Evolutionary conservation across 2,113 vertebrate genomes (phyloP).

Genomic region (Danionella cerebrum): DNA sequence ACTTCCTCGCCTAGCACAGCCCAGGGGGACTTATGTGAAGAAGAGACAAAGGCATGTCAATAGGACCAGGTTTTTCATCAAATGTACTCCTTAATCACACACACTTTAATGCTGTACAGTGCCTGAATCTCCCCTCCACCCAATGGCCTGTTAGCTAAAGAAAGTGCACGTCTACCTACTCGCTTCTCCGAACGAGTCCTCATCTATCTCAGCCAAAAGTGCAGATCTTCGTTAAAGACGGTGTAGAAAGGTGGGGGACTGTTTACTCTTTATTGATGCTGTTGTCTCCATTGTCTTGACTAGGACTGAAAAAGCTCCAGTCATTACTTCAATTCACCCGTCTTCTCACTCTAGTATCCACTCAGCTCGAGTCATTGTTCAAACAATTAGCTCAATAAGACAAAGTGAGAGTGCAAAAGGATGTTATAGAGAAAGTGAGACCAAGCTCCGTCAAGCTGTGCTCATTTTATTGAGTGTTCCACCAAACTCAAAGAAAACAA

Average conservation of each 20-base stretch:
- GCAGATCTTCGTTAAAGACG: constrained; percentile 65
- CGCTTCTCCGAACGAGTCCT: constrained; percentile 43
- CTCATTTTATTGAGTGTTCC: background rate
- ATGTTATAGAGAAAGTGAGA: constrained; percentile 11
- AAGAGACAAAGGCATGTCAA: constrained; percentile 64
- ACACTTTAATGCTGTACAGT: constrained; percentile 53
- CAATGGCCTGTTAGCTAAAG: constrained; percentile 52
- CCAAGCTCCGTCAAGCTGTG: background rate
- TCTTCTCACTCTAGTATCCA: constrained; percentile 43
- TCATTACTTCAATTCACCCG: constrained; percentile 51
- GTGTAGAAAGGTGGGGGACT: constrained; percentile 47
- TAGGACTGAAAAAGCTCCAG: constrained; percentile 37
- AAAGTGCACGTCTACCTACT: constrained; percentile 62
- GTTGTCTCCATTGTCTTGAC: constrained; percentile 55
- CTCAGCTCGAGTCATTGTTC: constrained; percentile 46
- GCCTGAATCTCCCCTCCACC: constrained; percentile 48
- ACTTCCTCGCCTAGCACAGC: constrained; percentile 43
- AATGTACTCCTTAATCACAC: constrained; percentile 65
- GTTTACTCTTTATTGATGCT: constrained; percentile 61
- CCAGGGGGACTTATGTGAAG: constrained; percentile 49
- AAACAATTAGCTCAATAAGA: constrained; percentile 47
- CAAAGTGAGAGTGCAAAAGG: constrained; percentile 19
- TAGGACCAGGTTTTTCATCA: constrained; percentile 63
- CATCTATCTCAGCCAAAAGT: constrained; percentile 60
- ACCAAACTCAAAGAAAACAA: constrained; percentile 9